Evolutionary conservation across 2,797 vertebrate genomes (phyloP).

Genomic region (Pelobates cultripes): DNA sequence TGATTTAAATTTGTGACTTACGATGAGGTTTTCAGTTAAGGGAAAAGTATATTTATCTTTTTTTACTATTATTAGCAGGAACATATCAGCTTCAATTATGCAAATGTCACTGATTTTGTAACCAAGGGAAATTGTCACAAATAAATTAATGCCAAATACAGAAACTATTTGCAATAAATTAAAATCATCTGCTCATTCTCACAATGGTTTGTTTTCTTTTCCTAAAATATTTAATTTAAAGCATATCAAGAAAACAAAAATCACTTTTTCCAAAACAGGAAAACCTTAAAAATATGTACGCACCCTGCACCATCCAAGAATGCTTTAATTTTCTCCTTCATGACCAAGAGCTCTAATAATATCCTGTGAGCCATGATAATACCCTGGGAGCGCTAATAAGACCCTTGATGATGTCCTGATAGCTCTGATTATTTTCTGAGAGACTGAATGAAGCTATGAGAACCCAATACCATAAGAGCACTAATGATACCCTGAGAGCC

Average conservation of each 20-base stretch:
- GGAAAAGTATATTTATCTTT: neutral
- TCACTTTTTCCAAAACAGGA: neutral
- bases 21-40: neutral
- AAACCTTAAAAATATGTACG: neutral
- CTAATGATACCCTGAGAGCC: too few relatives aligned
- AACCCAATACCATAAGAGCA: too few relatives aligned
- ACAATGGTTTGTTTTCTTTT: neutral
- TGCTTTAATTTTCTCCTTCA: too few relatives aligned
- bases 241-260: neutral
- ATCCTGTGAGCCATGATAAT: too few relatives aligned
- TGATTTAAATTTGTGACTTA: neutral
- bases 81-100: neutral
- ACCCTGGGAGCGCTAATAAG: too few relatives aligned
- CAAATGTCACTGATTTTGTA: neutral
- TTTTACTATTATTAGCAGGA: neutral
- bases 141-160: conserved; percentile 5
- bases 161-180: conserved; percentile 21
- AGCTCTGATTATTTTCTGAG: too few relatives aligned
- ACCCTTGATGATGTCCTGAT: too few relatives aligned
- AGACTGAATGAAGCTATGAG: too few relatives aligned
- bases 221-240: neutral
- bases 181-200: neutral
- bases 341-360: too few relatives aligned
- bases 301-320: too few relatives aligned
- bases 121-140: neutral